phyloP scores from a whole-genome alignment of 2,797 vertebrate species.

The Diceros bicornis region DNA sequence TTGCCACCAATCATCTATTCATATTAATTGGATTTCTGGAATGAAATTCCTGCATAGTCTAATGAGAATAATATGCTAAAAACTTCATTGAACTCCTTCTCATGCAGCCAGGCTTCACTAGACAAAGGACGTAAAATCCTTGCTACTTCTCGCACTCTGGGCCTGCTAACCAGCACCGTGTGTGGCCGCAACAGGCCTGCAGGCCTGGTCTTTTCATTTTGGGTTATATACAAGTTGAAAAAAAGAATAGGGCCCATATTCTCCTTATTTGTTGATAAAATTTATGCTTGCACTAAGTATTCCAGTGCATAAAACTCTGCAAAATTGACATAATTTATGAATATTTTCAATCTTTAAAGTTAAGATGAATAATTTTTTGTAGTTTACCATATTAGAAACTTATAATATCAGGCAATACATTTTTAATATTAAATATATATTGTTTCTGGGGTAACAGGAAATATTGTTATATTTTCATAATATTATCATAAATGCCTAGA shows the following conservation, averaged over 20 bases:
- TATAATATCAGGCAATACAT: not conserved
- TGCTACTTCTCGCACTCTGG: not conserved
- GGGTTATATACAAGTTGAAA: not conserved
- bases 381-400: constrained; percentile 11
- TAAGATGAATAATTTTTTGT: constrained; percentile 32
- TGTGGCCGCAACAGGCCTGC: rapidly evolving
- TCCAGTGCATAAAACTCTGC: not conserved
- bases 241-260: not conserved
- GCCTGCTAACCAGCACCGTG: not conserved
- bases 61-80: constrained; percentile 62
- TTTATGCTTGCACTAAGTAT: not conserved
- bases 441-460: not conserved
- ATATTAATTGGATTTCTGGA: constrained; percentile 53
- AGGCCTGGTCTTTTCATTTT: not conserved
- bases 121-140: not conserved
- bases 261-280: not conserved
- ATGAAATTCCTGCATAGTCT: constrained; percentile 35
- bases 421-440: constrained; percentile 22
- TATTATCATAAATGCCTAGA: not conserved
- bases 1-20: constrained; percentile 52
- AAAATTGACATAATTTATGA: not conserved
- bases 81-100: not conserved
- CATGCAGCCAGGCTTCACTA: not conserved
- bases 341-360: constrained; percentile 23
- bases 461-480: not conserved